Evolutionary conservation across 2,797 vertebrate genomes (phyloP).

Genomic region (Ptychadena robeensis): DNA sequence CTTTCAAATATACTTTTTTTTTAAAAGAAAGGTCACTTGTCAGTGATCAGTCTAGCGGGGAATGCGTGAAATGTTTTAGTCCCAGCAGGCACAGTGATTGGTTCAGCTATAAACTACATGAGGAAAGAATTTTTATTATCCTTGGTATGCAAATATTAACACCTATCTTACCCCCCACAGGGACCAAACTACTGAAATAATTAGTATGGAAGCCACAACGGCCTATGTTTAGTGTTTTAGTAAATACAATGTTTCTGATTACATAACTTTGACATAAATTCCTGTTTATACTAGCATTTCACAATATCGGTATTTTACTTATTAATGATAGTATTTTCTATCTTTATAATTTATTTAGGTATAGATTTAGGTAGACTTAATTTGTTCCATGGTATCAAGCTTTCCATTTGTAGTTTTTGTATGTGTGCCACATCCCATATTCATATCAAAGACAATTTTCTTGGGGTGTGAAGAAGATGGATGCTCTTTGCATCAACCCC

Average conservation of each 20-base stretch:
- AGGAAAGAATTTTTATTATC: slow-evolving; percentile 81
- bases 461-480: too few species aligned
- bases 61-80: slow-evolving; percentile 56
- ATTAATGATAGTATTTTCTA: not conserved
- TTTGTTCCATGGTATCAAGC: too few species aligned
- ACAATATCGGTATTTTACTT: not conserved
- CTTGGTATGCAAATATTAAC: slow-evolving; percentile 75
- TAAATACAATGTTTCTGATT: not conserved
- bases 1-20: slow-evolving; percentile 67
- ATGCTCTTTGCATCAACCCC: too few species aligned
- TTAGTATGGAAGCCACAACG: slow-evolving; percentile 17
- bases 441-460: too few species aligned
- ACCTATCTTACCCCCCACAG: slow-evolving; percentile 70
- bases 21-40: slow-evolving; percentile 37
- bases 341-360: not conserved
- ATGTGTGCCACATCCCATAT: too few species aligned
- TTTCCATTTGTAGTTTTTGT: too few species aligned
- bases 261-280: not conserved
- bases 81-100: slow-evolving; percentile 75
- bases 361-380: too few species aligned
- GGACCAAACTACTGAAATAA: slow-evolving; percentile 51
- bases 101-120: slow-evolving; percentile 64
- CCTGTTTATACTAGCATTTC: not conserved
- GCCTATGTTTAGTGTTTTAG: not conserved
- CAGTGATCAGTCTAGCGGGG: slow-evolving; percentile 10